Percentiles rank a stretch among this genome's conserved stretches.
Evolutionary conservation across 2,797 vertebrate genomes (phyloP).

Genomic region (Australoheros facetus): DNA sequence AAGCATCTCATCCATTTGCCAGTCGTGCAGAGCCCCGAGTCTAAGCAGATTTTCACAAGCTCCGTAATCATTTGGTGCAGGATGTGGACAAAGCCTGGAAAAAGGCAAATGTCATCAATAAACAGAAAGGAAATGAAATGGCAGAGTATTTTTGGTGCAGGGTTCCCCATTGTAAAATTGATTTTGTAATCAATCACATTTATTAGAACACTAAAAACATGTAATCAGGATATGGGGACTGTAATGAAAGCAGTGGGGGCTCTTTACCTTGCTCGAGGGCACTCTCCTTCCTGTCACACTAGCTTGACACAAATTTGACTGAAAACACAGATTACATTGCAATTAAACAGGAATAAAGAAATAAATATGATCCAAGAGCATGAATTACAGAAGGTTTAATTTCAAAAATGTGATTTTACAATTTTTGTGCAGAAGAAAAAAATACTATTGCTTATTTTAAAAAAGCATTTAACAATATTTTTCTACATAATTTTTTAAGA

Average conservation of each 20-base stretch:
- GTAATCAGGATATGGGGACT: conserved; percentile 1
- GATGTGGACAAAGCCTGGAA: conserved; percentile 10
- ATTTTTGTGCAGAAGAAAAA: not conserved
- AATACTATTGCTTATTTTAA: no score
- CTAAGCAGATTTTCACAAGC: conserved; percentile 29
- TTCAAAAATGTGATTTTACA: not conserved
- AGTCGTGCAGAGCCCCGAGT: conserved; percentile 8
- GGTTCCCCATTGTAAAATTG: not conserved
- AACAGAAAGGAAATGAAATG: not conserved
- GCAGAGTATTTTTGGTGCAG: not conserved
- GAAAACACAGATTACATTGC: not conserved
- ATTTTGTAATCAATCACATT: not conserved
- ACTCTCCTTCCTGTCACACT: not conserved
- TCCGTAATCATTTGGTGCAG: conserved; percentile 4
- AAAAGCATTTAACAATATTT: no score
- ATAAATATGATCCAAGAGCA: not conserved
- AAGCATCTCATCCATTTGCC: not conserved
- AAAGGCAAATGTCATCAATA: not conserved
- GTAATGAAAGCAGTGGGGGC: not conserved
- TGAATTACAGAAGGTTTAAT: not conserved
- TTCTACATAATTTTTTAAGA: no score
- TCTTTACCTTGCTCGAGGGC: not conserved
- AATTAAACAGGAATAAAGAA: not conserved
- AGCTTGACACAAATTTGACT: not conserved
- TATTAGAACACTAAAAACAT: not conserved